phyloP scores from a whole-genome alignment of 1,140 invertebrate species.

The Pseudomyrmex dendroicus region DNA sequence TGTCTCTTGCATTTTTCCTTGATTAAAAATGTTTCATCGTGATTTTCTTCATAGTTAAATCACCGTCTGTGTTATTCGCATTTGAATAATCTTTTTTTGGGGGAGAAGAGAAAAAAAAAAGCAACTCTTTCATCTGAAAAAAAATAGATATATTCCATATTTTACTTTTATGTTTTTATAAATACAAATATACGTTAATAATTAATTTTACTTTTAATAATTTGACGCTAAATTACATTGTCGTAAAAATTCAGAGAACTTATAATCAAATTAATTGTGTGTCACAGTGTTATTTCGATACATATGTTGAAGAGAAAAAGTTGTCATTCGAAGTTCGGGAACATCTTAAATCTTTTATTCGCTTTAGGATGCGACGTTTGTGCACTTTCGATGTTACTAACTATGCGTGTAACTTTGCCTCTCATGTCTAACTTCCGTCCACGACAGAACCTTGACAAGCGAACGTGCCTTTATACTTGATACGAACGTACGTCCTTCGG shows the following conservation, averaged over 20 bases:
- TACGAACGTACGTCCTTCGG: conserved; percentile 3
- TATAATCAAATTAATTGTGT: too few species aligned
- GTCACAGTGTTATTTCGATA: too few species aligned
- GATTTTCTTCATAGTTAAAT: neutral
- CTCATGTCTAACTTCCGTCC: conserved; percentile 2
- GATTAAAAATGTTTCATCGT: neutral
- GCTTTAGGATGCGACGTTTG: neutral
- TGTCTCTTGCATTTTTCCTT: neutral
- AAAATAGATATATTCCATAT: neutral
- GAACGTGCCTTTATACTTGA: conserved; percentile 41
- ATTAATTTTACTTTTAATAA: too few species aligned
- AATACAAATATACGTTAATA: too few species aligned
- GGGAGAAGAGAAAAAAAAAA: neutral
- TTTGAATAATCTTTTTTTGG: neutral
- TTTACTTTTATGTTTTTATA: too few species aligned
- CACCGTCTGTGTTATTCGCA: neutral
- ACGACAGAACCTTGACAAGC: conserved; percentile 31
- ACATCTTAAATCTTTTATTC: too few species aligned
- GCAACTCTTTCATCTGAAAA: neutral
- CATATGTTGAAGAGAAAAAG: too few species aligned
- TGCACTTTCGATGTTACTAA: conserved; percentile 8
- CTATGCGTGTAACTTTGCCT: conserved; percentile 44
- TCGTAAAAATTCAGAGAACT: too few species aligned
- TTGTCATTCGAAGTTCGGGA: too few species aligned
- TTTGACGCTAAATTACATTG: too few species aligned